Evolutionary conservation across 2,113 vertebrate genomes (phyloP).

Genomic region (Nibea coibor): DNA sequence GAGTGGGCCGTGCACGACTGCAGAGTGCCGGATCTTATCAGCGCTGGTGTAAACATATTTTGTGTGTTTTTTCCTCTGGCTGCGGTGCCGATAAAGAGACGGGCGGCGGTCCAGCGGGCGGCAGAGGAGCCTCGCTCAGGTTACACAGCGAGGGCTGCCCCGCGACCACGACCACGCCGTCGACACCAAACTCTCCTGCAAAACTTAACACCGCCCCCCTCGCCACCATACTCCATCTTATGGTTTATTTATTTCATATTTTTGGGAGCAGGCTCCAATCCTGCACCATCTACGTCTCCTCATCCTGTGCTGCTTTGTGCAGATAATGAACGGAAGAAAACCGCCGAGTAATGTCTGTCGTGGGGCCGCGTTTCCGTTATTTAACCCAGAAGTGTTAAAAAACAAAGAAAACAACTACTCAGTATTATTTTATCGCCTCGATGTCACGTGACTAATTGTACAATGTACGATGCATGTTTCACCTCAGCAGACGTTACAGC

Average conservation of each 20-base stretch:
- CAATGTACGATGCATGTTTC: no score
- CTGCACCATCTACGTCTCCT: slow-evolving; percentile 21
- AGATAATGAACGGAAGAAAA: slow-evolving; percentile 13
- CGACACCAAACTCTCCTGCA: slow-evolving; percentile 22
- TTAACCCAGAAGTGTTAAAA: no score
- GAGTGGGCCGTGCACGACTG: slow-evolving; percentile 59
- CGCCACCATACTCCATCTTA: not conserved
- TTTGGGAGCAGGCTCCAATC: slow-evolving; percentile 5
- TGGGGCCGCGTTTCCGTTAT: no score
- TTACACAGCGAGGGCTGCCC: slow-evolving; percentile 37
- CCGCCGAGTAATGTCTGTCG: not conserved
- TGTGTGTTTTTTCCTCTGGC: slow-evolving; percentile 60
- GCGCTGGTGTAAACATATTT: slow-evolving; percentile 76
- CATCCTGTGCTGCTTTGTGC: not conserved
- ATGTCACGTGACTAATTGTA: not conserved
- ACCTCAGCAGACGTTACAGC: no score
- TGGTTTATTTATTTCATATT: not conserved
- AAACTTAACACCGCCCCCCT: slow-evolving; percentile 4
- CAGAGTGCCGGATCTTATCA: slow-evolving; percentile 75
- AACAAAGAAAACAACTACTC: not conserved
- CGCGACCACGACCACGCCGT: not conserved
- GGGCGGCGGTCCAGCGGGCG: slow-evolving; percentile 66
- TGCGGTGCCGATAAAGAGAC: slow-evolving; percentile 71
- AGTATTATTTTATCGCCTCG: not conserved
- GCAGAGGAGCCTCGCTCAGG: slow-evolving; percentile 57